Conservation (phyloP, 1,140 invertebrate genomes). For the Drosophila malerkotliana region DNA sequence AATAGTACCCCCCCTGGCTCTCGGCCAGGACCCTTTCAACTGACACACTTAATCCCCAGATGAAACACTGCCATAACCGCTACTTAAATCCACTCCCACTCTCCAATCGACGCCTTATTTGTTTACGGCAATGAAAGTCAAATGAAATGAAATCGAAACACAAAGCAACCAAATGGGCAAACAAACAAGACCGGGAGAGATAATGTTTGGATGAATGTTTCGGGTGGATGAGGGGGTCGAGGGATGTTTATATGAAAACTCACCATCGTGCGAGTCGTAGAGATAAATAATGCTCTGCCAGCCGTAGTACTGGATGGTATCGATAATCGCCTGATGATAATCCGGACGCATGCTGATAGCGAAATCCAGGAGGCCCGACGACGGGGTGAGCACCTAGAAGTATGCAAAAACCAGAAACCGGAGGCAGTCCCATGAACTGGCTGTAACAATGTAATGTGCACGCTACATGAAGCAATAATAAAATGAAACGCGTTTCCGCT, state of each 20-base stretch:
- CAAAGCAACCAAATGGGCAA: constrained; percentile 54
- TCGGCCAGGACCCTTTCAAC: neutral
- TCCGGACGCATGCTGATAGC: constrained; percentile 96
- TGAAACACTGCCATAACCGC: constrained; percentile 35
- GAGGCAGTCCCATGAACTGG: constrained; percentile 17
- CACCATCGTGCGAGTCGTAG: constrained; percentile 97
- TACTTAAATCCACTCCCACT: constrained; percentile 31
- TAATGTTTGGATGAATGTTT: constrained; percentile 30
- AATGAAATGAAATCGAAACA: constrained; percentile 75
- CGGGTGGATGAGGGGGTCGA: neutral
- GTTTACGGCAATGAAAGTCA: constrained; percentile 63
- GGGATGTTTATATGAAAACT: constrained; percentile 84
- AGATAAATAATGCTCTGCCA: constrained; percentile 97
- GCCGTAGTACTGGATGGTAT: constrained; percentile 94
- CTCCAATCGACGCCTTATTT: constrained; percentile 53
- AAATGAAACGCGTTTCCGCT: constrained; percentile 80
- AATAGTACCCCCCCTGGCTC: neutral
- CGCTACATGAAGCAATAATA: constrained; percentile 82
- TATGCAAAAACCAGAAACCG: constrained; percentile 53
- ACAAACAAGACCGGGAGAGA: constrained; percentile 37
- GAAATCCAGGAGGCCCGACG: constrained; percentile 93
- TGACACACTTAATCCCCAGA: constrained; percentile 23
- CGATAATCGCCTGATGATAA: constrained; percentile 96
- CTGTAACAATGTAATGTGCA: constrained; percentile 77
- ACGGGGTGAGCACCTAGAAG: constrained; percentile 90